Conservation (phyloP, 2,113 vertebrate genomes). For the Furnarius figulus region DNA sequence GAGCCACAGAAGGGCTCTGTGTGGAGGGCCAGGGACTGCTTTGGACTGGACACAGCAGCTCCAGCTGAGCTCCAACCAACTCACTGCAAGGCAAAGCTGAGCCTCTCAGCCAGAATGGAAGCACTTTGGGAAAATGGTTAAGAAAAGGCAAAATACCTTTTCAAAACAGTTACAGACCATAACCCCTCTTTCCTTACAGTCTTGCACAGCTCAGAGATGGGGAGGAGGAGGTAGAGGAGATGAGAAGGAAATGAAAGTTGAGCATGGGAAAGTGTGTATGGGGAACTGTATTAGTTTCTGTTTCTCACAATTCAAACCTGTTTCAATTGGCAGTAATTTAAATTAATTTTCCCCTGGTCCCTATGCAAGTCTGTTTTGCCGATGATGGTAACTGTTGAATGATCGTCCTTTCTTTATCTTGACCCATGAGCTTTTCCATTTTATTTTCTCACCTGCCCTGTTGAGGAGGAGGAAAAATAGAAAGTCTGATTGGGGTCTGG, state of each 20-base stretch:
- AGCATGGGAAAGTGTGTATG: background rate
- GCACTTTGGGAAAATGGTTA: background rate
- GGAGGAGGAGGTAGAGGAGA: background rate
- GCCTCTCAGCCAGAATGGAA: background rate
- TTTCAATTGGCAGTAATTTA: background rate
- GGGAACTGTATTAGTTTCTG: background rate
- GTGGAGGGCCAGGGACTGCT: background rate
- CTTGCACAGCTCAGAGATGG: background rate
- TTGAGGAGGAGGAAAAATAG: background rate
- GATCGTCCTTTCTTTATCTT: background rate
- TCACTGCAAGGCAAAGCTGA: accelerated
- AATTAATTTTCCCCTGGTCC: background rate
- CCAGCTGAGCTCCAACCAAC: accelerated
- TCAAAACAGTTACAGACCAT: background rate
- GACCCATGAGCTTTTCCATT: background rate
- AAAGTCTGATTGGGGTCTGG: background rate
- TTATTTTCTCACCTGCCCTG: background rate
- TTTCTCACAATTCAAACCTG: background rate
- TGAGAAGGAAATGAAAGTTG: background rate
- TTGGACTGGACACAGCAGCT: background rate
- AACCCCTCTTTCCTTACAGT: background rate
- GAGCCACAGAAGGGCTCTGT: accelerated
- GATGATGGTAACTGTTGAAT: accelerated
- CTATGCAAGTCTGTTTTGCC: background rate
- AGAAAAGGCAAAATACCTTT: background rate